Base-by-base conservation (phyloP, 2,797 vertebrate genomes). In the Acipenser oxyrinchus region DNA sequence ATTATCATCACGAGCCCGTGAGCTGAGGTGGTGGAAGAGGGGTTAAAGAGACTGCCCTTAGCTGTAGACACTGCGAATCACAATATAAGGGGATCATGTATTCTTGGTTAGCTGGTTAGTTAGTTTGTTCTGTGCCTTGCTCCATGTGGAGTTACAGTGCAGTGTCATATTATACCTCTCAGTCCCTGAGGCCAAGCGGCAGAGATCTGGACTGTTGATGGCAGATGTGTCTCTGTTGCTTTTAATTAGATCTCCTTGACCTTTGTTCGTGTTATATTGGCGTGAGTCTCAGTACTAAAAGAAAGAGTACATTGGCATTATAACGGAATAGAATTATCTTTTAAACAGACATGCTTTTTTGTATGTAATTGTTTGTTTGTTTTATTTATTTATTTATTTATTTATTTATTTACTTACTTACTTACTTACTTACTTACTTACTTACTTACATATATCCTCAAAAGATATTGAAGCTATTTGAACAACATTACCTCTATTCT, bases 161-260 rank as follows among this genome's bases (percentile, higher is more conserved):
- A 55, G n/a, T 72, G 79, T 76, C 81, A 87, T 83, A 84, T 87
- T 87, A 84, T 77, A 77, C 74, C 77, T 18, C 60, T 63, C 68
- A 58, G 68, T 67, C 57, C 65, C 63, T 72, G 70, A 75, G 78
- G 72, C 73, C 75, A 82, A 74, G 75, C 75, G 71, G 84, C 78
- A 75, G 79, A 83, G 82, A 87, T 79, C 84, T 82, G 80, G 52
- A 69, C 76, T 83, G 81, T 71, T 82, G 82, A 77, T 74, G 81
- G 83, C 87, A 87, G 89, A 88, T 87, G 88, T 89, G 83, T 79
- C 83, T 85, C 85, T 87, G 86, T 89, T 90, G 84, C 83, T 88
- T 87, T 89, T 88, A 88, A 89, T 89, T 85, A 89, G 85, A 87
- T 87, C 82, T 76, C 65, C 71, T 77, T 84, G 80, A 88, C 82